Percentiles rank a stretch among this genome's conserved stretches.
Conservation (phyloP, 2,113 vertebrate genomes). For the Rostratula benghalensis region DNA sequence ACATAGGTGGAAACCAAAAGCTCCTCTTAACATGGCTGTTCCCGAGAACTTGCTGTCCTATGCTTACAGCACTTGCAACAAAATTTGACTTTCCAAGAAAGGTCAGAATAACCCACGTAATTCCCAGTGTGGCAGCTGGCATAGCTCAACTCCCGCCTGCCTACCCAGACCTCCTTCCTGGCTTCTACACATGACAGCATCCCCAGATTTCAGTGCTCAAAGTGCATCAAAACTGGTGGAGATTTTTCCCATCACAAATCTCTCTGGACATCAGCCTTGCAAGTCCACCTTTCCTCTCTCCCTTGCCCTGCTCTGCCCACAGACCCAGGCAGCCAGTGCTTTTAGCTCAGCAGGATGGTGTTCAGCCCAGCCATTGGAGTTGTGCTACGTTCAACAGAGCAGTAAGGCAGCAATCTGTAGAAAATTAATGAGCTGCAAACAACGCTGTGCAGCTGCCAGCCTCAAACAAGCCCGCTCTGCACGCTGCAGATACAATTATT, state of each 20-base stretch:
- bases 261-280: rapidly evolving
- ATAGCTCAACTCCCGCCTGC: background rate
- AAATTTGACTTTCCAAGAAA: background rate
- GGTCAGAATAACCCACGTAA: background rate
- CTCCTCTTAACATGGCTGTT: background rate
- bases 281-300: background rate
- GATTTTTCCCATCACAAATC: background rate
- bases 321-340: rapidly evolving
- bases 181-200: background rate
- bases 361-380: background rate
- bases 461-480: background rate
- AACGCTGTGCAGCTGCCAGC: slow-evolving; percentile 47
- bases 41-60: background rate
- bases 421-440: slow-evolving; percentile 65
- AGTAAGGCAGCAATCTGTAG: slow-evolving; percentile 50
- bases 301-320: background rate
- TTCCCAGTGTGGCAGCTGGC: rapidly evolving
- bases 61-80: background rate
- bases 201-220: background rate
- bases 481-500: slow-evolving; percentile 22
- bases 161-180: background rate
- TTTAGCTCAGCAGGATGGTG: background rate
- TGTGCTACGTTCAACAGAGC: background rate
- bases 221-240: background rate
- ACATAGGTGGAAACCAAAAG: background rate